A percentile compares a stretch with the other conserved stretches of the same genome.
Conservation (phyloP, 2,888 invertebrate genomes). For the Marronus borbonicus region DNA sequence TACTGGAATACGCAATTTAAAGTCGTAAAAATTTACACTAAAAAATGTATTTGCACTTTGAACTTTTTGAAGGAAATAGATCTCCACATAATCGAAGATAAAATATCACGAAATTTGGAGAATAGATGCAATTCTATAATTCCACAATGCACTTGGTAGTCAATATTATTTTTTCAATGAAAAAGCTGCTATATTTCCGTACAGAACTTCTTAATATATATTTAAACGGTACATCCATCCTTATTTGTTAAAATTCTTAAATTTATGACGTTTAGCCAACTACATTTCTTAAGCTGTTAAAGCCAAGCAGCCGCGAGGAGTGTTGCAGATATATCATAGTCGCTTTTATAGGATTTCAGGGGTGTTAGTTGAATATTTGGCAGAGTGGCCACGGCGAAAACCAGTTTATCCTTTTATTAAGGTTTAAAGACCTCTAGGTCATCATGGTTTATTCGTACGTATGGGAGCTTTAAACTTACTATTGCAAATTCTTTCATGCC, state of each 20-base stretch:
- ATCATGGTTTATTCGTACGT: slow-evolving; percentile 59
- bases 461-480: slow-evolving; percentile 50
- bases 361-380: slow-evolving; percentile 57
- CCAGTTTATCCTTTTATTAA: slow-evolving; percentile 61
- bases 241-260: background rate
- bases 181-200: too few relatives aligned
- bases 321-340: slow-evolving; percentile 38
- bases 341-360: slow-evolving; percentile 51
- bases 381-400: slow-evolving; percentile 56
- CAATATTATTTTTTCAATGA: too few relatives aligned
- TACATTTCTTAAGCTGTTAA: background rate
- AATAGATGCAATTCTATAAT: too few relatives aligned
- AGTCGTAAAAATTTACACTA: too few relatives aligned
- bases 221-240: too few relatives aligned
- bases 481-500: slow-evolving; percentile 33
- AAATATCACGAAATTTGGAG: too few relatives aligned
- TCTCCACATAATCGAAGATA: too few relatives aligned
- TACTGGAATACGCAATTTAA: too few relatives aligned
- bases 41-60: too few relatives aligned
- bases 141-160: too few relatives aligned
- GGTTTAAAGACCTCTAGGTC: slow-evolving; percentile 62
- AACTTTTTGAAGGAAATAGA: too few relatives aligned
- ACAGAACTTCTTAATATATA: too few relatives aligned
- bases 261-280: background rate
- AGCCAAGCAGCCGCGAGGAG: background rate